A percentile compares a stretch with the other conserved stretches of the same genome.
Evolutionary conservation across 2,888 invertebrate genomes (phyloP).

Genomic region (Myathropa florea): DNA sequence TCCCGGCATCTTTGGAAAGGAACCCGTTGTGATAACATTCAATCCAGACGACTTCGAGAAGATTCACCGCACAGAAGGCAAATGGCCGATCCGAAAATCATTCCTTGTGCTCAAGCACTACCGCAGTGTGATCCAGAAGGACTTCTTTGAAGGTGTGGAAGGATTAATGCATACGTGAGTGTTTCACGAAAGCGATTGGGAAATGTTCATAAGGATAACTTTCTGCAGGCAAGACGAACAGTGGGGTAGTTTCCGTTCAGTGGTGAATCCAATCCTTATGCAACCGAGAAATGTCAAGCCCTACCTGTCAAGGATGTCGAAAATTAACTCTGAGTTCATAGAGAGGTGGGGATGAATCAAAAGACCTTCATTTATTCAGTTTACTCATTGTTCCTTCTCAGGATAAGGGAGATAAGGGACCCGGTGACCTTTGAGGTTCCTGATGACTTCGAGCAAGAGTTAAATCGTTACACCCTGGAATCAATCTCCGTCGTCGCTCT

Average conservation of each 20-base stretch:
- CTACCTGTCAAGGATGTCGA: conserved; percentile 78
- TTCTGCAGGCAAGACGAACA: neutral
- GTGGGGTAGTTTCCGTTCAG: conserved; percentile 85
- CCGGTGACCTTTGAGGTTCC: conserved; percentile 77
- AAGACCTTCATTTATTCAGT: neutral
- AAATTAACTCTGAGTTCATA: neutral
- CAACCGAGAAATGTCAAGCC: conserved; percentile 82
- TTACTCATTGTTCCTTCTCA: conserved; percentile 71
- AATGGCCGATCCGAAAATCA: conserved; percentile 79
- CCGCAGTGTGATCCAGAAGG: conserved; percentile 73
- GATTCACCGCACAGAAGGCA: conserved; percentile 81
- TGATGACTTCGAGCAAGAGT: conserved; percentile 81
- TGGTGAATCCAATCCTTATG: conserved; percentile 85
- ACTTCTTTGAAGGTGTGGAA: conserved; percentile 66
- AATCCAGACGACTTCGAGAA: conserved; percentile 81
- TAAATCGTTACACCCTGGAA: conserved; percentile 83
- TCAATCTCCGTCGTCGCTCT: conserved; percentile 78
- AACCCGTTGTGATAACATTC: conserved; percentile 79
- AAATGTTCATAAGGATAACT: neutral
- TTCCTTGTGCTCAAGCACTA: conserved; percentile 79
- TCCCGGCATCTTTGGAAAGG: conserved; percentile 77
- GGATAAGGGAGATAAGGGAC: conserved; percentile 76
- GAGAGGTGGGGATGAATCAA: neutral
- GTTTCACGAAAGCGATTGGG: conserved; percentile 49
- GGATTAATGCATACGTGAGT: conserved; percentile 67